These are phyloP conservation scores for Scrobipalpa atriplicella DNA, from an alignment of 2,888 invertebrate species.

Conservation along the genomic window DNA sequence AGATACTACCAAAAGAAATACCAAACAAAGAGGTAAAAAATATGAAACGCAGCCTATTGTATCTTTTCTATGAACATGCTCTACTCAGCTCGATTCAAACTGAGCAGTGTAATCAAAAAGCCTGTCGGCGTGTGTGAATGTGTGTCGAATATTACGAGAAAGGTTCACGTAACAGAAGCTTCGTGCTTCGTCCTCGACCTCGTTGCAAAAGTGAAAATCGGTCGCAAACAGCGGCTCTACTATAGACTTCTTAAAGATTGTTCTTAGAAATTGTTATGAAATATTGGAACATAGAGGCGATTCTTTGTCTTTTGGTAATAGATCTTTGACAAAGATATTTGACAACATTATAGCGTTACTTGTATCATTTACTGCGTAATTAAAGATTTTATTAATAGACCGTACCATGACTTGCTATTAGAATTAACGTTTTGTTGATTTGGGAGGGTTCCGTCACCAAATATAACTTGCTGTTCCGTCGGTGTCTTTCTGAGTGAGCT, in stretches of 20 bases:
- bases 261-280: constrained; percentile 20
- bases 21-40: background rate
- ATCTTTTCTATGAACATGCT: background rate
- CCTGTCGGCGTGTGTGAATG: constrained; percentile 20
- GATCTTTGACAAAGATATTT: too few relatives aligned
- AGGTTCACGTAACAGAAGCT: constrained; percentile 54
- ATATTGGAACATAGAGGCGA: background rate
- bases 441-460: too few relatives aligned
- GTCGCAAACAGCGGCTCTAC: constrained; percentile 49
- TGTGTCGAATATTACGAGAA: constrained; percentile 33
- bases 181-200: constrained; percentile 74
- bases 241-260: background rate
- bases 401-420: too few relatives aligned
- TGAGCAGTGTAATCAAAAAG: constrained; percentile 19
- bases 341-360: too few relatives aligned
- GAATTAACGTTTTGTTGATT: too few relatives aligned
- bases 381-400: background rate
- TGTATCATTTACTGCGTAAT: background rate
- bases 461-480: too few relatives aligned
- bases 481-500: too few relatives aligned
- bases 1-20: background rate
- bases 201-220: constrained; percentile 72
- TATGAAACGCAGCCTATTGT: background rate
- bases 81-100: background rate
- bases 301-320: background rate